A percentile compares a stretch with the other conserved stretches of the same genome.
These are phyloP conservation scores for Zaprionus tsacasi DNA, from an alignment of 1,140 invertebrate species.

Conservation along the genomic window DNA sequence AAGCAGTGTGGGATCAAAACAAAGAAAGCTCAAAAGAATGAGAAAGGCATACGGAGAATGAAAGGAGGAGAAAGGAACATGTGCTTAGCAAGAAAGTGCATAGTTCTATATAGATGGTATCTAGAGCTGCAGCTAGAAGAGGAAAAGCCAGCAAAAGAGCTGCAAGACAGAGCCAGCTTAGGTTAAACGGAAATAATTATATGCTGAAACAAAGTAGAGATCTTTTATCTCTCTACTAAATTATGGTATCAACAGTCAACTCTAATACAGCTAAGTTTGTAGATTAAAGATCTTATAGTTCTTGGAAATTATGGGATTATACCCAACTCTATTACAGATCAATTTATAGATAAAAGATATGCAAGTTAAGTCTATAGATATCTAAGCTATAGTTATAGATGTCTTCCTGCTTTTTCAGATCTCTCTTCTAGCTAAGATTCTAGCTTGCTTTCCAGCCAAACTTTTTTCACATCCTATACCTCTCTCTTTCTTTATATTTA, in stretches of 20 bases:
- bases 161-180: not conserved
- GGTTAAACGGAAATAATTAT: not conserved
- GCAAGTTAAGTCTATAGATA: not conserved
- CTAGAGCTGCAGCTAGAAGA: not conserved
- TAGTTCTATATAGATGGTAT: not conserved
- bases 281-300: not conserved
- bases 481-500: not conserved
- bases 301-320: not conserved
- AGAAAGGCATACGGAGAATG: not conserved
- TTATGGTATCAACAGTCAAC: not conserved
- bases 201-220: not conserved
- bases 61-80: not conserved
- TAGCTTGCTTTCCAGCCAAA: not conserved
- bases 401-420: not conserved
- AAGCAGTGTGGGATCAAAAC: no score
- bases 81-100: not conserved
- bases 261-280: not conserved
- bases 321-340: not conserved
- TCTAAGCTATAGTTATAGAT: not conserved
- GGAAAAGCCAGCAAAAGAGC: not conserved
- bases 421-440: not conserved
- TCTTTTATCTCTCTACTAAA: not conserved
- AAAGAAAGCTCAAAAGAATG: not conserved
- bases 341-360: not conserved
- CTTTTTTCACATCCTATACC: not conserved